Conservation (phyloP, 2,888 invertebrate genomes). For the Tetheella fluctuosa region DNA sequence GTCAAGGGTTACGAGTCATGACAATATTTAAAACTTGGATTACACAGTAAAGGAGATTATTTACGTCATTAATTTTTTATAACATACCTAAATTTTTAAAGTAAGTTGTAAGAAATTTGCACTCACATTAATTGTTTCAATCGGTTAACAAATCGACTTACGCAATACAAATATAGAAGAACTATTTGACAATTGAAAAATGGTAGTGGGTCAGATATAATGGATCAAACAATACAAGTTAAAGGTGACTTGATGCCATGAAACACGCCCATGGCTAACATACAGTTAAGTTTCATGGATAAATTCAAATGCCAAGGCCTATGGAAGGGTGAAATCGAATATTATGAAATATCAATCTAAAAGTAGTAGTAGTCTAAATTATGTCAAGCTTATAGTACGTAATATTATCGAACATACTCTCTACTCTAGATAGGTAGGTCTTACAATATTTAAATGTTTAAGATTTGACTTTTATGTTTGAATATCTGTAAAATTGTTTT, state of each 20-base stretch:
- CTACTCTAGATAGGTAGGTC: no score
- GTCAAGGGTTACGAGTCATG: slow-evolving; percentile 26
- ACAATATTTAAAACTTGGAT: slow-evolving; percentile 21
- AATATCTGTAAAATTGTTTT: background rate
- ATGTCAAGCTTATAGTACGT: no score
- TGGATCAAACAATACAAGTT: slow-evolving; percentile 35
- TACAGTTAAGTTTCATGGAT: slow-evolving; percentile 15
- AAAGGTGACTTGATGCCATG: slow-evolving; percentile 43
- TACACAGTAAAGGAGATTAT: background rate
- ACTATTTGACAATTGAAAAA: background rate
- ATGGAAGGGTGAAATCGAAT: background rate
- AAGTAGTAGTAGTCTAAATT: background rate
- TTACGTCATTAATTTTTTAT: background rate
- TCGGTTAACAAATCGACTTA: background rate
- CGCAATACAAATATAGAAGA: background rate
- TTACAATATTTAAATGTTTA: no score
- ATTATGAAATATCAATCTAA: background rate
- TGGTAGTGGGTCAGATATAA: slow-evolving; percentile 27
- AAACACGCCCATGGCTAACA: slow-evolving; percentile 34
- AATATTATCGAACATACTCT: no score
- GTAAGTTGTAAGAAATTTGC: no score
- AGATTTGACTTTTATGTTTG: no score
- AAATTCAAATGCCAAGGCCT: slow-evolving; percentile 7
- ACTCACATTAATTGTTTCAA: background rate
- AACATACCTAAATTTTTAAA: no score